Evolutionary conservation across 2,888 invertebrate genomes (phyloP).

Genomic region (Aphodius sticticus): DNA sequence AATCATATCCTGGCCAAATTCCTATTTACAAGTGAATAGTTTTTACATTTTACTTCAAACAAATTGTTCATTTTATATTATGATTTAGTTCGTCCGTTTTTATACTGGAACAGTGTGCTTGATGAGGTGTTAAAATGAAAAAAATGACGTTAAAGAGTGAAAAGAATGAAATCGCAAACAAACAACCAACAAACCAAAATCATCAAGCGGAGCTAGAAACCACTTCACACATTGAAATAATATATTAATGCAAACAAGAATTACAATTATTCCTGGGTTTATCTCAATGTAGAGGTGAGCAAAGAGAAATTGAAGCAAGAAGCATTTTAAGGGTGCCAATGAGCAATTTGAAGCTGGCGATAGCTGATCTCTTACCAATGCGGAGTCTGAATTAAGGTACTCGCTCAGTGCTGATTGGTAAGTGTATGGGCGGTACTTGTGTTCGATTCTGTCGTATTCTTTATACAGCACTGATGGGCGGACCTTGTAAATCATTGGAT

Average conservation of each 20-base stretch:
- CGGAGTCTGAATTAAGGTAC: slow-evolving; percentile 79
- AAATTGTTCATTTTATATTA: not conserved
- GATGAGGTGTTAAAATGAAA: not conserved
- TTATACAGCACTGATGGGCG: slow-evolving; percentile 73
- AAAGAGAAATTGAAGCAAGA: not conserved
- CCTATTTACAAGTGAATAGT: not conserved
- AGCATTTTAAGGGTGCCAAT: not conserved
- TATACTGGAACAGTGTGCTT: not conserved
- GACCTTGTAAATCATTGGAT: slow-evolving; percentile 67
- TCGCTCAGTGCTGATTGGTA: slow-evolving; percentile 75
- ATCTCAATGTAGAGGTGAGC: not conserved
- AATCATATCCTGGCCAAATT: not conserved
- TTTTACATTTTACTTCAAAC: not conserved
- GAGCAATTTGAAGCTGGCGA: not conserved
- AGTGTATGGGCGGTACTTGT: slow-evolving; percentile 68
- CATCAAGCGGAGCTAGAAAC: not conserved
- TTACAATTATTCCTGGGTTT: not conserved
- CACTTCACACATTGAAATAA: not conserved
- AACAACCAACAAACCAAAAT: not conserved
- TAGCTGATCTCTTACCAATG: slow-evolving; percentile 68
- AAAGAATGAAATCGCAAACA: not conserved
- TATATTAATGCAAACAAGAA: not conserved
- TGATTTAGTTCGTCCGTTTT: not conserved
- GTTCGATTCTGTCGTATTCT: slow-evolving; percentile 74
- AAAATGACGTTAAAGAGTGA: not conserved